Percentiles rank a stretch among this genome's conserved stretches.
phyloP scores from a whole-genome alignment of 2,113 vertebrate species.

The Phrynosoma blainvillii region DNA sequence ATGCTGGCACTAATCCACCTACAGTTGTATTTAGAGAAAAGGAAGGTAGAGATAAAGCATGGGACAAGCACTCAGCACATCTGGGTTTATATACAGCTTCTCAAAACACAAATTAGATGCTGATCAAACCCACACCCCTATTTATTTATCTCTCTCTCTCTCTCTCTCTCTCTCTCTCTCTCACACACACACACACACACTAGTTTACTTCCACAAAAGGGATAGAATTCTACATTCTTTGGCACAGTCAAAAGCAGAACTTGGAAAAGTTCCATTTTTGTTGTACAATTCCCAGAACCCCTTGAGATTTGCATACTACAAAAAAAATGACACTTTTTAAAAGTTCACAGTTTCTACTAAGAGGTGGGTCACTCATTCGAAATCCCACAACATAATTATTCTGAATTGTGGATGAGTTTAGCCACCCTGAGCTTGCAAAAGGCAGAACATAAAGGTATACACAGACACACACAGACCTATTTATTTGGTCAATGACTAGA shows the following conservation, averaged over 20 bases:
- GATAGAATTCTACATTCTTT: not conserved
- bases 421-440: not conserved
- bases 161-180: not conserved
- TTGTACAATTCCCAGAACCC: no score
- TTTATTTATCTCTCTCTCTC: not conserved
- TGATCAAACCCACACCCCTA: not conserved
- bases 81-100: not conserved
- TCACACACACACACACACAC: no score
- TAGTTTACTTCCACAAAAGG: not conserved
- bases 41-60: not conserved
- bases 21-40: not conserved
- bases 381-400: not conserved
- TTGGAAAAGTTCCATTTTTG: no score
- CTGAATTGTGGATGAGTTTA: not conserved
- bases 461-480: no score
- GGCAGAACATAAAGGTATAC: not conserved
- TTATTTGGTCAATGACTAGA: no score
- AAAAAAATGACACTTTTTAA: no score
- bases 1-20: not conserved
- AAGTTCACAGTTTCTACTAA: not conserved
- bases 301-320: no score
- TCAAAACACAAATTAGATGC: not conserved
- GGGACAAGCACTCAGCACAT: slow-evolving; percentile 3
- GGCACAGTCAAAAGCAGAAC: not conserved
- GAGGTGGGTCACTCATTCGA: not conserved